Base-by-base conservation (phyloP, 2,888 invertebrate genomes). In the Clivina fossor region DNA sequence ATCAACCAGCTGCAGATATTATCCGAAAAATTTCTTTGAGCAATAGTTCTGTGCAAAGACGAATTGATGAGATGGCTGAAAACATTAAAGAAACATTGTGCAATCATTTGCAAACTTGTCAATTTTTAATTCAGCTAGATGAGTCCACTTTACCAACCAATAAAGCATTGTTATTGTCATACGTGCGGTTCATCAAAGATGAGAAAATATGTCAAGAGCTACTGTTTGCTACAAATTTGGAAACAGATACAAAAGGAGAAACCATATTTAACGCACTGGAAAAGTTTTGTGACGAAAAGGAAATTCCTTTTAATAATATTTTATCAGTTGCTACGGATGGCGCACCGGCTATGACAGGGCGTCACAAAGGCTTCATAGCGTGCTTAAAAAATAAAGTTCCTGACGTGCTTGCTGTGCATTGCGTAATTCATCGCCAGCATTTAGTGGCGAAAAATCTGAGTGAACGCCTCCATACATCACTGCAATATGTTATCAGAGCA, bases 301-400 rank as follows among this genome's bases (percentile, higher is more conserved):
- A 19, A 28, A 58, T 58, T 33, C 37, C 55, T 20, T 35, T 55
- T 19, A 33, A 26, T n/a, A 57, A 58, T 56, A 56, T 58, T 44
- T 22, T 56, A 11, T 58, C 58, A 50, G 51, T 22, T 20, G 58
- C 58, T 44, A 55, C 55, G 8, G 58, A 58, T 55, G 58, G 58
- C n/a, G 57, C 53, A 53, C 53, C 40, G 35, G 48, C 48, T 3
- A 48, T 48, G 48, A 22, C n/a, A 11, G 37, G 48, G 37, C 37
- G 48, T 8, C 24, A 48, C 15, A 60, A 47, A 58, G 63, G 62
- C 26, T 65, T 65, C 61, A 60, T 66, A 62, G 61, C 54, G 43
- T 58, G 62, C 62, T 60, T 63, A 41, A 63, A 65, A 62, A 50
- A 55, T 59, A 61, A 58, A 60, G 48, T 63, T 58, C 59, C 61